Evolutionary conservation across 2,888 invertebrate genomes (phyloP), one percentile per base, ranked within the genome.

Genomic region (Trisateles emortualis): DNA sequence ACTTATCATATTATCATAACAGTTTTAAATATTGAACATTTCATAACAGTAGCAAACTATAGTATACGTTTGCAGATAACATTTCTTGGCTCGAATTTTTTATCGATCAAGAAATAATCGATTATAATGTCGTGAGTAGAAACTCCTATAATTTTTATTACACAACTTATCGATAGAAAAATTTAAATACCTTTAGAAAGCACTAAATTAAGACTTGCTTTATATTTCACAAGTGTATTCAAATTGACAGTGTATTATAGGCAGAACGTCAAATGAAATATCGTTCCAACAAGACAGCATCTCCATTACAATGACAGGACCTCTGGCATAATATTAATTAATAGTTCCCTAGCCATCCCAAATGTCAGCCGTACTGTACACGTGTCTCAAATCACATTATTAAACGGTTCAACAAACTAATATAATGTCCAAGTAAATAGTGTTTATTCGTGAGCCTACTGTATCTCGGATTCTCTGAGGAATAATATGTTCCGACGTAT

Each of bases 361-460:
- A 57, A 69, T 68, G 59, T 65, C 72, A 63, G 65, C 57, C 68
- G 63, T 63, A 50, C 35, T 38, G 26, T 59, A 68, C 63, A 71
- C 57, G 48, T 65, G 64, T 63, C 39, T 40, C 40, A 4, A 32
- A 57, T 52, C 50, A 50, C 51, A 45, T 49, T 50, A 62, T 53
- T 47, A 36, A 19, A 53, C 48, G 51, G 59, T 57, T 68, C 59
- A 65, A 68, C 53, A 68, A 60, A 58, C 63, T 67, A 50, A 43
- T 26, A 47, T 48, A 45, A 14, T 14, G 46, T 16, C 16, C 5
- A 44, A 43, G 47, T 41, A 53, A 59, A 50, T 63, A 6, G 6
- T 39, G 41, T 52, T 56, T 41, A 50, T 53, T 62, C 50, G 40
- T 51, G 24, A 50, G 43, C 48, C 16, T 53, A 36, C 16, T 36